These are phyloP conservation scores for Alligator sinensis DNA, from an alignment of 2,113 vertebrate genomes.

Conservation along the genomic window DNA sequence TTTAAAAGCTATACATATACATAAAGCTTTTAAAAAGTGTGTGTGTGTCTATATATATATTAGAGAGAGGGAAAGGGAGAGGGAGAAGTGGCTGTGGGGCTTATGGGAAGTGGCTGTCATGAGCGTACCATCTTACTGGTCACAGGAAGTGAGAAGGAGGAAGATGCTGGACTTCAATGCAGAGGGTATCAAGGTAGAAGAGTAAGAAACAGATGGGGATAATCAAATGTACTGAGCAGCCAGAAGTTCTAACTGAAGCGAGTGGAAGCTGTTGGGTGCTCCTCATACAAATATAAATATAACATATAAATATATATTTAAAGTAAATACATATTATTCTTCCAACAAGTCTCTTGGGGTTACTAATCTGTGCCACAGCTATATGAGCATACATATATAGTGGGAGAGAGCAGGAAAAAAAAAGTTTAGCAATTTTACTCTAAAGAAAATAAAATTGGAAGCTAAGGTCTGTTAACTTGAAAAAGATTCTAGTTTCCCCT, in stretches of 20 bases:
- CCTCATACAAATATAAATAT: not conserved
- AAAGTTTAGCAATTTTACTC: too few relatives aligned
- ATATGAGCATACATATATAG: too few relatives aligned
- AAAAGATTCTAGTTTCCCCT: not conserved
- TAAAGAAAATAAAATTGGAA: too few relatives aligned
- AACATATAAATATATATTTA: not conserved
- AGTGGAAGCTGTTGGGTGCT: not conserved
- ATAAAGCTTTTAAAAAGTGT: not conserved
- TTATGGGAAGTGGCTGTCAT: not conserved
- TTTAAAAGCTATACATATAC: not conserved
- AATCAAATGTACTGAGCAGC: not conserved
- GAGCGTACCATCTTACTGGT: not conserved
- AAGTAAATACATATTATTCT: not conserved
- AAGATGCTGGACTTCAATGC: not conserved
- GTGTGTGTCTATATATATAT: not conserved
- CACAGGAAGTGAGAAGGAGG: not conserved
- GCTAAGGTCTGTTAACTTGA: not conserved
- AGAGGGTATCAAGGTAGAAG: not conserved
- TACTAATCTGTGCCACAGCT: too few relatives aligned
- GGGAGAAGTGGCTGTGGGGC: not conserved
- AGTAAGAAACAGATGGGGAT: not conserved
- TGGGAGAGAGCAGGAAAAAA: too few relatives aligned
- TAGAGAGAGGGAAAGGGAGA: not conserved
- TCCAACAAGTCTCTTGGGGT: too few relatives aligned
- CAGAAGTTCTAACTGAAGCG: not conserved